phyloP scores from a whole-genome alignment of 92 coral and sea anemone genomes.

The Porites divaricata region DNA sequence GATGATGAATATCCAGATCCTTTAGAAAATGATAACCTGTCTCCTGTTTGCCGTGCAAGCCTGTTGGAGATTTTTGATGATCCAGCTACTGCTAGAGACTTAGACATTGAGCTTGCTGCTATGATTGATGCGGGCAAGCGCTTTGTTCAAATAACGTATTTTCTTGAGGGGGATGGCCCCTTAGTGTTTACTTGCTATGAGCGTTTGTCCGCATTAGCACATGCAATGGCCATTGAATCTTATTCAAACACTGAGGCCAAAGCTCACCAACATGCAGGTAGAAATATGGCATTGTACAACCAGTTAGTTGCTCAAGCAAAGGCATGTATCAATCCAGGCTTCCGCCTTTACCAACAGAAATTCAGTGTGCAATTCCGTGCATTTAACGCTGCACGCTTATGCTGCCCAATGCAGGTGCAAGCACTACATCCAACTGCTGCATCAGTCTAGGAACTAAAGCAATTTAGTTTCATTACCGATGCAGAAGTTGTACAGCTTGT shows the following conservation, averaged over 20 bases:
- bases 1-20: too few relatives aligned
- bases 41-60: too few relatives aligned
- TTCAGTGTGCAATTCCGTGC: constrained; percentile 74
- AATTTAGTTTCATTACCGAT: constrained; percentile 51
- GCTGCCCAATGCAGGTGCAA: constrained; percentile 65
- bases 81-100: too few relatives aligned
- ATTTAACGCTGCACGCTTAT: constrained; percentile 60
- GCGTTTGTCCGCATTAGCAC: constrained; percentile 54
- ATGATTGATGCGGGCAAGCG: constrained; percentile 57
- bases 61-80: too few relatives aligned
- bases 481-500: constrained; percentile 37
- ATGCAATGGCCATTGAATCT: too few relatives aligned
- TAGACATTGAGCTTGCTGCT: constrained; percentile 11
- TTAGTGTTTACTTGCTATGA: constrained; percentile 53
- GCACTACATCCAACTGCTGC: constrained; percentile 58
- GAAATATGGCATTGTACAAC: constrained; percentile 52
- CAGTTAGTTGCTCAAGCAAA: constrained; percentile 71
- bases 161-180: constrained; percentile 52
- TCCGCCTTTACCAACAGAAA: constrained; percentile 59
- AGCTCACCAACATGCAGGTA: too few relatives aligned
- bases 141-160: constrained; percentile 51
- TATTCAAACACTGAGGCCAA: too few relatives aligned
- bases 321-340: constrained; percentile 62
- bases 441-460: constrained; percentile 58
- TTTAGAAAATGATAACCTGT: too few relatives aligned